Evolutionary conservation across 35 echinoderm and acorn worm genomes (phyloP).

Genomic region (Heliocidaris erythrogramma): DNA sequence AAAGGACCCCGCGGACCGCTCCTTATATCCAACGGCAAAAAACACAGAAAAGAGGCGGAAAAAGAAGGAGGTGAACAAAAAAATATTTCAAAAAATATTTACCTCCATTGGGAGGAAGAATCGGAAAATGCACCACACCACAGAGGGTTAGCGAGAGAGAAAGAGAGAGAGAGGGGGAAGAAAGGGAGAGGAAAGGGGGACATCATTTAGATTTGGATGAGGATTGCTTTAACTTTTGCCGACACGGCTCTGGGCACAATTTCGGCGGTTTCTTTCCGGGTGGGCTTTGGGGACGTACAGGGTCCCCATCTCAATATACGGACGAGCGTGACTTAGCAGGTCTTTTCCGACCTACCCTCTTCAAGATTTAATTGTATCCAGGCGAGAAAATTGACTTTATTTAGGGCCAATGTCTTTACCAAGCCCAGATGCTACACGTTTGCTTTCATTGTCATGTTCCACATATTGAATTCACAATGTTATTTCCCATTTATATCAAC

Average conservation of each 20-base stretch:
- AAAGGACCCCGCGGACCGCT: not conserved
- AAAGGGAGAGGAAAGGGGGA: not conserved
- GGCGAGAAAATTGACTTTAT: slow-evolving; percentile 19
- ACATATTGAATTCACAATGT: not conserved
- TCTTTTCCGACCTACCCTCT: slow-evolving; percentile 11
- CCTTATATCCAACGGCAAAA: slow-evolving; percentile 33
- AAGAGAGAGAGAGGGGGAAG: not conserved
- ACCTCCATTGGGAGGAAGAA: slow-evolving; percentile 12
- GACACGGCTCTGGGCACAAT: slow-evolving; percentile 30
- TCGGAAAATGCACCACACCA: slow-evolving; percentile 6
- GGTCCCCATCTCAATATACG: not conserved
- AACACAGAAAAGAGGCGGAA: slow-evolving; percentile 13
- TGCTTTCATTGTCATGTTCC: not conserved
- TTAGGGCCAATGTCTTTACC: not conserved
- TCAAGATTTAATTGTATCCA: slow-evolving; percentile 38
- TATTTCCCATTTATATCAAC: not conserved
- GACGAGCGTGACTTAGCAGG: slow-evolving; percentile 1
- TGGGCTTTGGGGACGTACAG: slow-evolving; percentile 18
- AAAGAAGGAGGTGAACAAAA: not conserved
- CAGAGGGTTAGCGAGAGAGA: not conserved
- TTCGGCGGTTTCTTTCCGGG: slow-evolving; percentile 29
- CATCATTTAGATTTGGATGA: slow-evolving; percentile 29
- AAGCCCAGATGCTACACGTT: not conserved
- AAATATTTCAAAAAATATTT: not conserved
- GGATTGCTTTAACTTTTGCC: slow-evolving; percentile 30